phyloP scores from a whole-genome alignment of 2,797 vertebrate genomes.

The Rhadinocentrus ornatus region DNA sequence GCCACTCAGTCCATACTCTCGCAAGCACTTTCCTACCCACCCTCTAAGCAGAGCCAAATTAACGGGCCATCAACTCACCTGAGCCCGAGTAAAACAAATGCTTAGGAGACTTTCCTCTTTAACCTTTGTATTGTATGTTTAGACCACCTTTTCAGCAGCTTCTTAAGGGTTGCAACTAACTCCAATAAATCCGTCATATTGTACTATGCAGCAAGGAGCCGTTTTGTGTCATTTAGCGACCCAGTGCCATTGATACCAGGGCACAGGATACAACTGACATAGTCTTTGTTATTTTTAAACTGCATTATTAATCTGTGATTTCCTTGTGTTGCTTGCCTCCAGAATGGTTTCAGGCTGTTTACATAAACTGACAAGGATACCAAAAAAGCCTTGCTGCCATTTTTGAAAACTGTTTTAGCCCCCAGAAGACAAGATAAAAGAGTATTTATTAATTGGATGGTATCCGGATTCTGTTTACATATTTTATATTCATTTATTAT shows the following conservation, averaged over 20 bases:
- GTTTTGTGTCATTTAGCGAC: constrained; percentile 47
- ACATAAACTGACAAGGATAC: constrained; percentile 74
- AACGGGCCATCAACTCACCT: constrained; percentile 60
- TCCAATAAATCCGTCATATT: constrained; percentile 25
- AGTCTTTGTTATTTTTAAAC: constrained; percentile 77
- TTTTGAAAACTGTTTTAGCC: constrained; percentile 71
- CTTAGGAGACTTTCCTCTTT: constrained; percentile 21
- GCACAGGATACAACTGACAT: constrained; percentile 66
- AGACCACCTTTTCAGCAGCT: constrained; percentile 13
- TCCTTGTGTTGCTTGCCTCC: constrained; percentile 64
- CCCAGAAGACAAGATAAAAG: constrained; percentile 75
- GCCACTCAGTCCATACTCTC: constrained; percentile 62
- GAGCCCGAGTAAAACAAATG: constrained; percentile 42
- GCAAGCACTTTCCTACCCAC: constrained; percentile 14
- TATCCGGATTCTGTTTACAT: constrained; percentile 72
- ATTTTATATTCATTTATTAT: constrained; percentile 79
- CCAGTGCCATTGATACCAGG: constrained; percentile 56
- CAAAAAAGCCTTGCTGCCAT: constrained; percentile 65
- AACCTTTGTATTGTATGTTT: constrained; percentile 9
- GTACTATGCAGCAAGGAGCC: constrained; percentile 33
- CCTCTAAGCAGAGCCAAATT: constrained; percentile 63
- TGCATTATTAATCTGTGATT: constrained; percentile 78
- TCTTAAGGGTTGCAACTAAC: constrained; percentile 19
- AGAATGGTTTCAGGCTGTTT: constrained; percentile 77
- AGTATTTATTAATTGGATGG: constrained; percentile 76